A percentile compares a stretch with the other conserved stretches of the same genome.
These are phyloP conservation scores for Diabrotica virgifera DNA, from an alignment of 1,140 invertebrate species.

Conservation along the genomic window DNA sequence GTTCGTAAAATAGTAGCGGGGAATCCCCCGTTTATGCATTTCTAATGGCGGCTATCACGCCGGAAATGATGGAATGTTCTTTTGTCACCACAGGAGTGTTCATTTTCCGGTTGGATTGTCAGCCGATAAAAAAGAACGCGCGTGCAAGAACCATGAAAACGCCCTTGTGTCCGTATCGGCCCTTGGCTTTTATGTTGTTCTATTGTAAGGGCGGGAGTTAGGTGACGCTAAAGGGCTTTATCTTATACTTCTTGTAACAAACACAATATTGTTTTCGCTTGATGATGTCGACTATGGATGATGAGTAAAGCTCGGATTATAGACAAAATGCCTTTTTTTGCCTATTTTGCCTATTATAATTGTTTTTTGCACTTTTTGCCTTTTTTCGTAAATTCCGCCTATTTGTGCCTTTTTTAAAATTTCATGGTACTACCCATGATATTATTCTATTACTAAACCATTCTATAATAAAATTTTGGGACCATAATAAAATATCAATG, in stretches of 20 bases:
- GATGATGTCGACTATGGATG: no score
- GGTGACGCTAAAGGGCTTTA: conserved; percentile 29
- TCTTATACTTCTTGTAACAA: conserved; percentile 5
- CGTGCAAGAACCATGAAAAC: conserved; percentile 36
- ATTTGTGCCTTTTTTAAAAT: no score
- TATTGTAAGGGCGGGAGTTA: conserved; percentile 11
- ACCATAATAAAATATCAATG: no score
- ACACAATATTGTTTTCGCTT: no score
- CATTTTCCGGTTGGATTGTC: conserved; percentile 48
- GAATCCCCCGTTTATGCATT: conserved; percentile 33
- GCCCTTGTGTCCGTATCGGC: conserved; percentile 10
- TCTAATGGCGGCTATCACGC: conserved; percentile 24
- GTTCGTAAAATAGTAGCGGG: conserved; percentile 23
- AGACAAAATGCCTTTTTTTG: no score
- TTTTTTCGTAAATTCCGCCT: no score
- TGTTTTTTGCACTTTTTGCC: no score
- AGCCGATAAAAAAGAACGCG: conserved; percentile 45
- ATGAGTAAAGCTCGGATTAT: no score
- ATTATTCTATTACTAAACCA: no score
- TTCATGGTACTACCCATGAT: no score
- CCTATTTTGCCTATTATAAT: no score
- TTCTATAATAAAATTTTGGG: no score
- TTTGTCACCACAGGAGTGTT: conserved; percentile 48
- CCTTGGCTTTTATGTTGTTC: conserved; percentile 9
- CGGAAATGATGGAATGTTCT: conserved; percentile 49